Base-by-base conservation (phyloP, 2,797 vertebrate species). In the Enteromius anoplus region DNA sequence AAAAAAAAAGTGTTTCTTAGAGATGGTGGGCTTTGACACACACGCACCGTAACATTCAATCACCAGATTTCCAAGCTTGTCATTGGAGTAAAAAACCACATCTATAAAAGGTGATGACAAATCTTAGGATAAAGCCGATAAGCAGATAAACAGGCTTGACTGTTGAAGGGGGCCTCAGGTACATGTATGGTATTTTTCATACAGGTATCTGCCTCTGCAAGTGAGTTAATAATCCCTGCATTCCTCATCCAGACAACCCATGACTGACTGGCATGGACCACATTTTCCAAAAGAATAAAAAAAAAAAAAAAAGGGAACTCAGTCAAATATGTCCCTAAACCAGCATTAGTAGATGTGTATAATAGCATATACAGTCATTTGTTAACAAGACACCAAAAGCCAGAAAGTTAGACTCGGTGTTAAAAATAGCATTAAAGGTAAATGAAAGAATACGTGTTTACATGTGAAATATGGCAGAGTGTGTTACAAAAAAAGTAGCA, bases 101-200 rank as follows among this genome's bases (percentile, higher is more conserved):
- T 65, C 70, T 65, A 64, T 83, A 62, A 34, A 80, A 80, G 42
- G 80, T n/a, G 75, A 86, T 0, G 79, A 80, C 79, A 76, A 81
- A 89, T 90, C 85, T 88, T 78, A 78, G 45, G 71, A 17, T n/a
- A 68, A 86, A n/a, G 60, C 73, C 64, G 32, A 32, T 47, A 78
- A 65, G 83, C 81, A 37, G 82, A 83, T 26, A 17, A 87, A 90
- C 90, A 86, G 88, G 88, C 90, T 89, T 89, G 55, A 42, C 77
- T 73, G 42, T 65, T 79, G 26, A 65, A 84, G 49, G 32, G 55
- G 69, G 80, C 70, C 80, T 64, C 55, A 49, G 69, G 80, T 65
- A 75, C 55, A 49, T 58, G 80, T 65, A 75, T 65, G 69, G 70
- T 65, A 75, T 75, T 34, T 21, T 71, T 62, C 42, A 68, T 80